Base-by-base conservation (phyloP, 2,888 invertebrate genomes). In the Amphipyra berbera region DNA sequence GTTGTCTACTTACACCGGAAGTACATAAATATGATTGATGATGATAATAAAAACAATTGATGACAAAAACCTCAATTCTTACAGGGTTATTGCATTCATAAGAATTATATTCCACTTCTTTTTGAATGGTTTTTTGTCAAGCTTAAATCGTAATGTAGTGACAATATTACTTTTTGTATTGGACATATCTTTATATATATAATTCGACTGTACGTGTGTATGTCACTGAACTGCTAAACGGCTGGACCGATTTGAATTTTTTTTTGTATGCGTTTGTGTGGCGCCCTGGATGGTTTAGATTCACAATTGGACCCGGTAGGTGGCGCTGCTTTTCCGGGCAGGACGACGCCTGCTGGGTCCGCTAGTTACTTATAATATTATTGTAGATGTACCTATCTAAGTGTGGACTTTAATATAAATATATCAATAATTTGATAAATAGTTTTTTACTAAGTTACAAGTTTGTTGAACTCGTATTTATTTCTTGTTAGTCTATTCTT, bases 391-490 rank as follows among this genome's bases (percentile, higher is more conserved):
- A 30, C 6, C 6, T 30, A 67, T 47, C n/a, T 21, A 44, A 0
- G 8, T 15, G 12, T 35, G 9, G 9, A 48, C 33, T 49, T 61
- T 4, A 48, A 61, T 45, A 21, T 27, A 13, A 47, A 15, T 47
- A 35, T n/a, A 47, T 42, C 33, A 35, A 45, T 44, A 6, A 57
- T 30, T 45, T 41, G 46, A n/a, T 61, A 15, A 35, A 47, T 33
- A 0, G 48, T 27, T 64, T 49, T 64, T 69, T 49, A 30, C 35
- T 14, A 8, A 5, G 21, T n/a, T 10, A 21, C 6, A 41, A 63
- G 65, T 52, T 64, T 47, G 12, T 63, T 66, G 65, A 64, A 66
- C 72, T 48, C 4, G 9, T 12, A 13, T 42, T 48, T 33, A 15
- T 48, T 42, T 48, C 12, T 53, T 35, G 47, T 42, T 0, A 0